Base-by-base conservation (phyloP, 2,113 vertebrate species). In the Mungos mungo region DNA sequence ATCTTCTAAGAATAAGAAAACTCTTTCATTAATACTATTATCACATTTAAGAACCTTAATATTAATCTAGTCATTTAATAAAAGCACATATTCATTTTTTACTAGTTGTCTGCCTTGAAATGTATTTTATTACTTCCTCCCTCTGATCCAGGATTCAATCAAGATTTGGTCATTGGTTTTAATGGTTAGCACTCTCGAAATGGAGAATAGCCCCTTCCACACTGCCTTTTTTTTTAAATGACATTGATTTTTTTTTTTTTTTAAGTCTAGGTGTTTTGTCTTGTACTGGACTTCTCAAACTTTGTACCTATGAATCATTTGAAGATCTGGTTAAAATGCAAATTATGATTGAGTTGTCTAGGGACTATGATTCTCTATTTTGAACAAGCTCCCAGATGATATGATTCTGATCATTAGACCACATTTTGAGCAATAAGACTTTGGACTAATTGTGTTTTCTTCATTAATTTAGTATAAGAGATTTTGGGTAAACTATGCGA, bases 321-420 rank as follows among this genome's bases (percentile, higher is more conserved):
- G 65, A 83, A 33, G 4, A 31, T 81, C 33, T 89, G 33, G 47
- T 81, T 95, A 95, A 90, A 95, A 93, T 87, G 41, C 66, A 95
- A 66, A 88, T 88, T 87, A 50, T 82, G 47, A 65, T 77, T 83
- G 35, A 72, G 50, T 54, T 97, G 18, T 96, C 35, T 27, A 25
- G 45, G 35, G 35, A 9, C 77, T 88, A 33, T 71, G 18, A 57
- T 29, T 95, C 35, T 90, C 3, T 65, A n/a, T 88, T 95, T 83
- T 23, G 15, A 84, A 90, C 12, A 85, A 71, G 13, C 18, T 69
- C 31, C 29, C 19, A 50, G 63, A 41, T 86, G 63, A 80, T 90
- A 38, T 66, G 33, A n/a, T 93, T 90, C 74, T 72, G 52, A n/a
- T 65, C 29, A 94, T 94, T 45, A 77, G 83, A 69, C 35, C 16